Evolutionary conservation across 2,113 vertebrate genomes (phyloP), one percentile per base, ranked within the genome.

Genomic region (Harpagus bidentatus): DNA sequence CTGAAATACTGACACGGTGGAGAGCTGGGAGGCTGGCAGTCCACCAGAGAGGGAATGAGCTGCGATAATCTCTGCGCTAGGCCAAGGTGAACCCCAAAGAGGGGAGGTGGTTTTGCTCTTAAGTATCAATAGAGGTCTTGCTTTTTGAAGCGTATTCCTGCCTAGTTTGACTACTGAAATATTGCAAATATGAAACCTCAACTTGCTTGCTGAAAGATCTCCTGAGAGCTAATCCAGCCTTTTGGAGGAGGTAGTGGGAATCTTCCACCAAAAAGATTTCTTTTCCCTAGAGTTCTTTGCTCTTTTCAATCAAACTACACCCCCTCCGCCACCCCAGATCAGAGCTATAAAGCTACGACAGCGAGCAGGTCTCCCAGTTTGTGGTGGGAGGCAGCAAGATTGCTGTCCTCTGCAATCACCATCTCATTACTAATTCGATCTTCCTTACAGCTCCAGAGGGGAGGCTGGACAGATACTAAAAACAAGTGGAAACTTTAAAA

Each of bases 21-120:
- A 67, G 56, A 67, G 52, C 28, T 45, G 47, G 14, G 31, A 70
- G 63, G 21, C 4, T 3, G 48, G 61, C 42, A 50, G 26, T 2
- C 59, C 32, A 5, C 23, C 9, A 11, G 16, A 10, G 45, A 58
- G 52, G 28, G 21, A 21, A 38, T 1, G 34, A 34, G 59, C 31
- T 56, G 36, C 1, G 1, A 14, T 11, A 63, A 4, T 16, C 63
- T 23, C 36, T 40, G 58, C 0, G 0, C 13, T 13, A 29, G 13
- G 40, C 13, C 18, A 32, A 13, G 0, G 11, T 29, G 55, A 53
- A 43, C 6, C 52, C 34, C 56, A 56, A 26, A 3, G 12, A 66
- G 16, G 3, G 50, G 40, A 84, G 45, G 13, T 29, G 45, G 15
- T 16, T 90, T 84, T 84, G 36, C 21, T 52, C 28, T 10, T 4